These are phyloP conservation scores for Lutjanus argentimaculatus DNA, from an alignment of 2,797 vertebrate genomes.

Conservation along the genomic window DNA sequence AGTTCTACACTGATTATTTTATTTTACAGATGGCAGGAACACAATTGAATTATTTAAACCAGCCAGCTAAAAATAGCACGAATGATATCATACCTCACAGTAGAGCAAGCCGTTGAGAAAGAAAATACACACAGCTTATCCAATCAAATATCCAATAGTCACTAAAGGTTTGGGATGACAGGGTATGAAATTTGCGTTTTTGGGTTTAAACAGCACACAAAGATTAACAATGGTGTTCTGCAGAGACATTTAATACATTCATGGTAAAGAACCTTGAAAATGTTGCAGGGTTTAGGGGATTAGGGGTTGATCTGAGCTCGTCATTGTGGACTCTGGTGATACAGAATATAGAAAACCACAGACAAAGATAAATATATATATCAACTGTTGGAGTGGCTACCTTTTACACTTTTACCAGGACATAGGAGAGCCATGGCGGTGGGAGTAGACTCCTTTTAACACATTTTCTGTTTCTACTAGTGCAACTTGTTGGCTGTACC, in stretches of 20 bases:
- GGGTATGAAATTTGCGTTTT: constrained; percentile 31
- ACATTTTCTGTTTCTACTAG: constrained; percentile 86
- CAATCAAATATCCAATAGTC: constrained; percentile 57
- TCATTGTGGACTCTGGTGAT: constrained; percentile 21
- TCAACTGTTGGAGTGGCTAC: neutral
- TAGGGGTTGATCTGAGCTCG: constrained; percentile 25
- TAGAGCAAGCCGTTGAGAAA: constrained; percentile 41
- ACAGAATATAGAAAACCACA: constrained; percentile 7
- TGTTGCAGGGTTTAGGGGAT: constrained; percentile 47
- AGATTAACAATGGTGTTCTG: constrained; percentile 33
- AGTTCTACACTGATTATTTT: constrained; percentile 41
- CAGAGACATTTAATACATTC: constrained; percentile 39
- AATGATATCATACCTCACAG: constrained; percentile 57
- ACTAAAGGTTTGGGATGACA: constrained; percentile 40
- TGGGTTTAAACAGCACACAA: constrained; percentile 38
- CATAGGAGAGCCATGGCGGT: constrained; percentile 81
- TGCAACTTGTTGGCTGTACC: constrained; percentile 81
- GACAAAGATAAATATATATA: neutral
- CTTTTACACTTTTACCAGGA: constrained; percentile 32
- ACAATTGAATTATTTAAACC: constrained; percentile 68
- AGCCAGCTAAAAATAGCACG: constrained; percentile 72
- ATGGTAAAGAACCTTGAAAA: constrained; percentile 39
- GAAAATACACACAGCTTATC: constrained; percentile 28
- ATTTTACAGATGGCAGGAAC: constrained; percentile 58
- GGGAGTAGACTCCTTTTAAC: constrained; percentile 76